Conservation (phyloP, 2,797 vertebrate species). For the Rhinella marina region DNA sequence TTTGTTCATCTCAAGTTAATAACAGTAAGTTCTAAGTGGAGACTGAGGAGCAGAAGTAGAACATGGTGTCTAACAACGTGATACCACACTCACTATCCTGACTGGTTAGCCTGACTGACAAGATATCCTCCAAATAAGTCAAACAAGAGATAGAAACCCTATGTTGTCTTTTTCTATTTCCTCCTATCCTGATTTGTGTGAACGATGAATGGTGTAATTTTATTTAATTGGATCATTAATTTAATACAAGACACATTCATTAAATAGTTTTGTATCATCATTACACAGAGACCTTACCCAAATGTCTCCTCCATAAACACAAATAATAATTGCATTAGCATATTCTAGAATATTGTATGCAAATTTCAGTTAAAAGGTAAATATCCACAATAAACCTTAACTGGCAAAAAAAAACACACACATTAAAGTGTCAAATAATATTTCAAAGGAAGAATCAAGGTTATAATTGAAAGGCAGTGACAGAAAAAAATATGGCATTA, state of each 20-base stretch:
- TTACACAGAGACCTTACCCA: neutral
- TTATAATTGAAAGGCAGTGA: slow-evolving; percentile 38
- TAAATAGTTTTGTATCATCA: neutral
- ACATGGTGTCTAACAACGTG: too few species aligned
- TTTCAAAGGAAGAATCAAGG: slow-evolving; percentile 30
- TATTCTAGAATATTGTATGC: slow-evolving; percentile 9
- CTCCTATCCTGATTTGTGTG: too few species aligned
- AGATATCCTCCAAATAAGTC: too few species aligned
- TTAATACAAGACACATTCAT: neutral
- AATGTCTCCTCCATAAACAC: neutral
- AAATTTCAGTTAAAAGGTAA: neutral
- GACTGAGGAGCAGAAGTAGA: too few species aligned
- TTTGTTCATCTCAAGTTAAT: too few species aligned
- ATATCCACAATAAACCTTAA: neutral
- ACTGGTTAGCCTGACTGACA: too few species aligned
- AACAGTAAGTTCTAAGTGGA: too few species aligned
- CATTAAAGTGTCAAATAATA: slow-evolving; percentile 22
- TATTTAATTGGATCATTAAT: neutral
- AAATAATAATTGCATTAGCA: slow-evolving; percentile 9
- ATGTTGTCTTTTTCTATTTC: too few species aligned
- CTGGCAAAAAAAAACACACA: neutral
- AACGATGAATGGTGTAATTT: neutral
- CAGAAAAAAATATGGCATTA: slow-evolving; percentile 24
- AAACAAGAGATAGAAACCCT: too few species aligned
- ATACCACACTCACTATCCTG: too few species aligned